phyloP scores from a whole-genome alignment of 2,797 vertebrate species.

The Thunnus albacares region DNA sequence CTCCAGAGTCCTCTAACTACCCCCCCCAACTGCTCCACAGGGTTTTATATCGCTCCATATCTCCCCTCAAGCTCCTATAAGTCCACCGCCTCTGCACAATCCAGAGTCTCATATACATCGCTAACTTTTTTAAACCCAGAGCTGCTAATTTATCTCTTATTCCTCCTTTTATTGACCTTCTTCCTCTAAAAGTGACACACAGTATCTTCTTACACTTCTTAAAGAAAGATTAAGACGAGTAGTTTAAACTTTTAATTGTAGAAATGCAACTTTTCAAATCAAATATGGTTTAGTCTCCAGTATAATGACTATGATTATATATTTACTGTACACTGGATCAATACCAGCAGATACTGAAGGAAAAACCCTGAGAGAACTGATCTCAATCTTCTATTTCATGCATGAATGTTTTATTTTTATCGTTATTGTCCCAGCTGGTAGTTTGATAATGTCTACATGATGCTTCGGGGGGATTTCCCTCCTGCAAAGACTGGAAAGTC shows the following conservation, averaged over 20 bases:
- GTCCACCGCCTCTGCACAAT: not conserved
- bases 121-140: too few species aligned
- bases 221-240: not conserved
- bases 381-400: too few species aligned
- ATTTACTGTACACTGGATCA: conserved; percentile 11
- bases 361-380: too few species aligned
- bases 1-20: not conserved
- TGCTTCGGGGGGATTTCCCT: not conserved
- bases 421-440: not conserved
- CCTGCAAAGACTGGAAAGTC: too few species aligned
- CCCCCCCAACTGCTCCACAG: not conserved
- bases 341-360: not conserved
- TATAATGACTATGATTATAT: not conserved
- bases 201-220: too few species aligned
- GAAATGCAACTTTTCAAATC: not conserved
- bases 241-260: not conserved
- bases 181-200: too few species aligned
- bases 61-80: not conserved
- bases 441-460: not conserved
- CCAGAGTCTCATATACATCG: too few species aligned
- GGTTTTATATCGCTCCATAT: not conserved
- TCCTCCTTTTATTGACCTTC: not conserved
- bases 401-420: not conserved
- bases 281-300: not conserved
- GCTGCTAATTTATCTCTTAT: too few species aligned